phyloP scores from a whole-genome alignment of 2,113 vertebrate species.

The Meriones unguiculatus region DNA sequence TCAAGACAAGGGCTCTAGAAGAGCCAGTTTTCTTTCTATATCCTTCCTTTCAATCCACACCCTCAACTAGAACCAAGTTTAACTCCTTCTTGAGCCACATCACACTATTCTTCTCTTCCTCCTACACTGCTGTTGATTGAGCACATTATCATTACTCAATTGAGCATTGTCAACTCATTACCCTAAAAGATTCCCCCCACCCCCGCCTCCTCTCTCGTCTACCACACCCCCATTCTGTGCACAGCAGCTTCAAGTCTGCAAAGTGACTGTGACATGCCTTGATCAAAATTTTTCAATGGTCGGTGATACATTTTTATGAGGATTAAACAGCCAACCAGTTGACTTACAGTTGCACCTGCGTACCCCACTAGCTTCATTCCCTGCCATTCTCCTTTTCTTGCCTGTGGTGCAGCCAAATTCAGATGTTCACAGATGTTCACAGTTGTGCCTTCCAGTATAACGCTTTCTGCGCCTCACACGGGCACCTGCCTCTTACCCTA shows the following conservation, averaged over 20 bases:
- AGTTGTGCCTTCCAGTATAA: not conserved
- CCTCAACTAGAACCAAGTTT: not conserved
- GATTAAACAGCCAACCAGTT: not conserved
- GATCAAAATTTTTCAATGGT: not conserved
- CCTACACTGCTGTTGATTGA: not conserved
- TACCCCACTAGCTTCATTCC: not conserved
- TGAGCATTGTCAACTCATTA: not conserved
- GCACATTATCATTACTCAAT: not conserved
- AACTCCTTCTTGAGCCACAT: not conserved
- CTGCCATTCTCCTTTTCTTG: not conserved
- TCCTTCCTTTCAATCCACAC: not conserved
- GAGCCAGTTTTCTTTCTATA: not conserved
- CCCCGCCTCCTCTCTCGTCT: rapidly evolving
- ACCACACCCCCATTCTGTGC: not conserved
- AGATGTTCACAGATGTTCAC: not conserved
- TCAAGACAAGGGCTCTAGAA: not conserved
- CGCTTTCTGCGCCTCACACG: not conserved
- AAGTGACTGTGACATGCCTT: not conserved
- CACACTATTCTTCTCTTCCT: no score
- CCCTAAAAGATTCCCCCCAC: not conserved
- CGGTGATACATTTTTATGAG: not conserved
- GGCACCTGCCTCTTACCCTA: not conserved
- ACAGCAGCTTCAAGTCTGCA: not conserved
- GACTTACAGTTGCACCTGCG: not conserved
- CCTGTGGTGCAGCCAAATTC: not conserved